Base-by-base conservation (phyloP, 2,888 invertebrate genomes). In the Linnaemya tessellans region DNA sequence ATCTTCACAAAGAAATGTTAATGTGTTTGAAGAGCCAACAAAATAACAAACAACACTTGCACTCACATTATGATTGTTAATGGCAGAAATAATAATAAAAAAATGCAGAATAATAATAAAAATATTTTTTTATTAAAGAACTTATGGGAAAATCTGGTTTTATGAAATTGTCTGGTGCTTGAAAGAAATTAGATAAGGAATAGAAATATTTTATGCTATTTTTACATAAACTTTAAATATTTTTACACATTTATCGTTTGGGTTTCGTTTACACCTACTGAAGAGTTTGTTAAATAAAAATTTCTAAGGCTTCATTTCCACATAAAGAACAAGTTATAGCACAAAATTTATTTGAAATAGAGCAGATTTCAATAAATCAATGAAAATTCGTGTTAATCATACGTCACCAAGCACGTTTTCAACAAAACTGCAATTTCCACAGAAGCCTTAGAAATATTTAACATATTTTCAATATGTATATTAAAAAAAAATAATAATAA, bases 351-450 rank as follows among this genome's bases (percentile, higher is more conserved):
- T 58, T 10, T 0, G 20, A 38, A 13, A 68, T 68, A 30, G 51
- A n/a, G 7, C 10, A 13, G 5, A 8, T 22, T 35, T 38, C 38
- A 68, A 4, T 11, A 60, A 68, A 20, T 49, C 13, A 3, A 8
- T 1, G 0, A 41, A n/a, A 11, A 71, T 51, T 58, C 64, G 70
- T 56, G 75, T 25, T 64, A 81, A 68, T 70, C 54, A 75, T 75
- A 81, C 81, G 81, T n/a, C 68, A 25, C 38, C 13, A n/a, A 38
- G 51, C 49, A 49, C 15, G 7, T 9, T 8, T 9, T 5, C 15
- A 15, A 22, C 1, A 46, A 25, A 64, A 30, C 43, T 38, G 13
- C 3, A 51, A 18, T 35, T 74, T 67, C 20, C 13, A 1, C 1
- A 8, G 74, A 74, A 81, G 35, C 51, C 49, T 51, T 74, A 70